These are phyloP conservation scores for Morone saxatilis DNA, from an alignment of 2,113 vertebrate species.

Conservation along the genomic window DNA sequence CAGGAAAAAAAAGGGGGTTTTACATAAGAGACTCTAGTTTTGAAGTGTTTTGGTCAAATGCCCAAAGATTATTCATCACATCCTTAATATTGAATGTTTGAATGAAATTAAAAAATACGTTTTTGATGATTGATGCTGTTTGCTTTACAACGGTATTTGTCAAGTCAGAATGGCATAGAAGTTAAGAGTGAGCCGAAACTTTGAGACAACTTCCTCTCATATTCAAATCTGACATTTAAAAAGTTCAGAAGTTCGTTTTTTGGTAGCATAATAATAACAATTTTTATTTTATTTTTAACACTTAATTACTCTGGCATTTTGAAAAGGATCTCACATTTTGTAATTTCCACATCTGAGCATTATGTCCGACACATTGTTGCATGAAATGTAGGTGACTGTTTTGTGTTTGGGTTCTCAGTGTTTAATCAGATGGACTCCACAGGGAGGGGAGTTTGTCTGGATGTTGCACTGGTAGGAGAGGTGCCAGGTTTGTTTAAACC, in stretches of 20 bases:
- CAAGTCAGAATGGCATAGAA: neutral
- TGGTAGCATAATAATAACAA: neutral
- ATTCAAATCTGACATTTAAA: conserved; percentile 28
- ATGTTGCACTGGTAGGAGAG: conserved; percentile 4
- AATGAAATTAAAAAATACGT: neutral
- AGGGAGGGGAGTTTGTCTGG: neutral
- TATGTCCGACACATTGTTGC: neutral
- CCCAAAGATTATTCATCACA: neutral
- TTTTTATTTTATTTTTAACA: neutral
- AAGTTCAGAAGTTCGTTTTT: neutral
- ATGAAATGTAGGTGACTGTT: neutral
- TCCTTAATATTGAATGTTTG: neutral
- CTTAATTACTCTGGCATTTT: neutral
- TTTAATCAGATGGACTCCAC: neutral
- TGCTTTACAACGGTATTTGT: neutral
- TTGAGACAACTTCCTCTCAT: neutral
- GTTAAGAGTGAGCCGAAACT: neutral
- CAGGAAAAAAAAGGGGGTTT: conserved; percentile 8
- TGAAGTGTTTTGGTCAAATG: conserved; percentile 9
- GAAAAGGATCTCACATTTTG: neutral
- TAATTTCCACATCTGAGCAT: neutral
- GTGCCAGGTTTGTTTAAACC: conserved; percentile 35
- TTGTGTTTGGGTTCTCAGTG: conserved; percentile 6
- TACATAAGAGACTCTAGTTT: neutral
- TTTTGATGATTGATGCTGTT: neutral